These are phyloP conservation scores for Limnephilus auricula DNA, from an alignment of 2,888 invertebrate species.

Conservation along the genomic window DNA sequence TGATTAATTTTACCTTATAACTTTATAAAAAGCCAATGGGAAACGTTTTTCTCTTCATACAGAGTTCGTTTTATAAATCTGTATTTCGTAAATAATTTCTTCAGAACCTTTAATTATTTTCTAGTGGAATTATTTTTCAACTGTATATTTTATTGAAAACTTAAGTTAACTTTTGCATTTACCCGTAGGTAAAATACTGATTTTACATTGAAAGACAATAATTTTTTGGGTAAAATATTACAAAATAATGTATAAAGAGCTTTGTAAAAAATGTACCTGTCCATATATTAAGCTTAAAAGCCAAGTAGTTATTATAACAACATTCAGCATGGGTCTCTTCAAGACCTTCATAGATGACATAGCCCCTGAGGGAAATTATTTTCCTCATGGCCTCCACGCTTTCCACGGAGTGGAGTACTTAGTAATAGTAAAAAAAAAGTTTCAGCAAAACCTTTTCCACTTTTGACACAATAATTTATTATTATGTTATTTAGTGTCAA, in stretches of 20 bases:
- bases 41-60: background rate
- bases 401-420: too few species aligned
- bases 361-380: too few species aligned
- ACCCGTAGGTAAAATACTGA: background rate
- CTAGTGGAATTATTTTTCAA: background rate
- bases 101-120: background rate
- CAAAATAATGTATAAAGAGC: background rate
- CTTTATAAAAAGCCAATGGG: background rate
- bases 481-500: too few species aligned
- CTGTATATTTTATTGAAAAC: background rate
- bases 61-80: background rate
- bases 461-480: too few species aligned
- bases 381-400: too few species aligned
- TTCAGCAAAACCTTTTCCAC: too few species aligned
- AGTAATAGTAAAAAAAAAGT: too few species aligned
- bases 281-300: too few species aligned
- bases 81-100: background rate
- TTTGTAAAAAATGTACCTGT: background rate
- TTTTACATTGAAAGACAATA: background rate
- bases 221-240: background rate
- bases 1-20: background rate
- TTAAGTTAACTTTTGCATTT: background rate
- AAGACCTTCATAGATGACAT: too few species aligned
- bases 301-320: too few species aligned
- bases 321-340: too few species aligned